Evolutionary conservation across 2,888 invertebrate genomes (phyloP).

Genomic region (Drosophila testacea): DNA sequence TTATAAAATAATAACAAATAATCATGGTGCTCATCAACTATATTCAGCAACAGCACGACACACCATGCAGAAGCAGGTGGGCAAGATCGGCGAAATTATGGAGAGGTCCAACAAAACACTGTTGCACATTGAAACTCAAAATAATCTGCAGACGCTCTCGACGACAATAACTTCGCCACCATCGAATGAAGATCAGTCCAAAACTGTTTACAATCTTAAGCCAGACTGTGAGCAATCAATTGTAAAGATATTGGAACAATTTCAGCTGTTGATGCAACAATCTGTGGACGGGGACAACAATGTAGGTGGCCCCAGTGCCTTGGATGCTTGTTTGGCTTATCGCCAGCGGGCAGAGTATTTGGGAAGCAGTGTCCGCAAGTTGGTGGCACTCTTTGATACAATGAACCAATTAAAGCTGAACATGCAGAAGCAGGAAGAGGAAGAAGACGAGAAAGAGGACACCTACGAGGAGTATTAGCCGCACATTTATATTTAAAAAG

Average conservation of each 20-base stretch:
- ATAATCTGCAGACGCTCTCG: constrained; percentile 12
- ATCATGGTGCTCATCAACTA: not conserved
- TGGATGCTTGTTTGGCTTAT: constrained; percentile 49
- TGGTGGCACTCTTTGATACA: constrained; percentile 76
- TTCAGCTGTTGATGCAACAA: constrained; percentile 55
- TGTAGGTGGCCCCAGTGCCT: constrained; percentile 7
- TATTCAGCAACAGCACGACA: constrained; percentile 54
- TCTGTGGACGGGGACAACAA: constrained; percentile 22
- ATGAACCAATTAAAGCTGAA: constrained; percentile 52
- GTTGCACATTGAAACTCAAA: constrained; percentile 75
- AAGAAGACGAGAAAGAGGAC: constrained; percentile 22
- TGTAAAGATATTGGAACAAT: constrained; percentile 71
- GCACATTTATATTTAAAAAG: constrained; percentile 9
- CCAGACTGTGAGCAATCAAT: constrained; percentile 67
- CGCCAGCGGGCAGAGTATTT: constrained; percentile 73
- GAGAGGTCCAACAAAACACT: constrained; percentile 82
- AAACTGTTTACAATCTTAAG: constrained; percentile 57
- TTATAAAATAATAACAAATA: constrained; percentile 3
- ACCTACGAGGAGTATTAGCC: constrained; percentile 24
- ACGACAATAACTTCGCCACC: constrained; percentile 35
- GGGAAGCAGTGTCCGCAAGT: constrained; percentile 76
- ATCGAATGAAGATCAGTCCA: not conserved
- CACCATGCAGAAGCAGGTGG: constrained; percentile 63
- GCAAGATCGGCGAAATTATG: constrained; percentile 72
- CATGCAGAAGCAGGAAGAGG: constrained; percentile 24